Evolutionary conservation across 2,888 invertebrate species (phyloP).

Genomic region (Auanema sp.): DNA sequence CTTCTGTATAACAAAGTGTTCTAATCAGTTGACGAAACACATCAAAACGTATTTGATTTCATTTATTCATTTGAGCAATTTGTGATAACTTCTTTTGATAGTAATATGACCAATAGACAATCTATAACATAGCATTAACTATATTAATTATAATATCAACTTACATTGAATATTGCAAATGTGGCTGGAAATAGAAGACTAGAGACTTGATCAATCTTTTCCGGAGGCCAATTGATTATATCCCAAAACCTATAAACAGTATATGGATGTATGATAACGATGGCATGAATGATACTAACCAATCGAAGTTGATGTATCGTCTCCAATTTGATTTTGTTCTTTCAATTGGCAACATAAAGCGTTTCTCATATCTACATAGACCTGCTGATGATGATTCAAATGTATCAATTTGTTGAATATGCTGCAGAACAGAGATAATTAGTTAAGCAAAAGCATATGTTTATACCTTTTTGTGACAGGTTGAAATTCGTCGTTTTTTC

Average conservation of each 20-base stretch:
- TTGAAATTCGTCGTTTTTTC: conserved; percentile 35
- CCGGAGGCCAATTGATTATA: conserved; percentile 48
- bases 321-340: conserved; percentile 17
- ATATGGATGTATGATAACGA: background rate
- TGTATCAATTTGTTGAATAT: conserved; percentile 19
- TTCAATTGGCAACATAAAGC: conserved; percentile 50
- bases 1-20: no score
- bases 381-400: conserved; percentile 46
- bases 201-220: conserved; percentile 56
- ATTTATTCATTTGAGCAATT: conserved; percentile 33
- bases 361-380: conserved; percentile 44
- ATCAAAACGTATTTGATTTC: background rate
- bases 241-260: background rate
- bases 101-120: conserved; percentile 62
- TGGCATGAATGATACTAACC: background rate
- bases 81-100: conserved; percentile 42
- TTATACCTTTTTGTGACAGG: background rate
- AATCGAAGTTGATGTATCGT: background rate
- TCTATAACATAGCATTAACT: conserved; percentile 39
- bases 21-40: no score
- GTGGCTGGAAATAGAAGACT: conserved; percentile 59
- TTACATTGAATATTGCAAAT: conserved; percentile 63
- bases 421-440: background rate
- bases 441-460: background rate
- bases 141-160: conserved; percentile 15